Base-by-base conservation (phyloP, 2,113 vertebrate species). In the Willisornis vidua region DNA sequence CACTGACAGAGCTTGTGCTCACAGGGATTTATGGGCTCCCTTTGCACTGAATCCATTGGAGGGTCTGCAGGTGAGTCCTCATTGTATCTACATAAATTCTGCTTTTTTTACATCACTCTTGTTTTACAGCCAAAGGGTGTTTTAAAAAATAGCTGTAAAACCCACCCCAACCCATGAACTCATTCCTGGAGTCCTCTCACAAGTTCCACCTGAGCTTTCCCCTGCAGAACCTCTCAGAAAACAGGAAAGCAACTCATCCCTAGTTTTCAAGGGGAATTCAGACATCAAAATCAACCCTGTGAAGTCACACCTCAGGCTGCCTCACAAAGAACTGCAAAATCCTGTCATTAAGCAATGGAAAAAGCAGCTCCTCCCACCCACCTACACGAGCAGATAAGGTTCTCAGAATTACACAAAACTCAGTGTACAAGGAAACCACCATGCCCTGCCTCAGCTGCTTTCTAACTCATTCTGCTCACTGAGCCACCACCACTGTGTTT, bases 381-480 rank as follows among this genome's bases (percentile, higher is more conserved):
- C 93, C 89, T 82, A 74, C 55, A 37, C 0, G 41, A 15, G 63
- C 29, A 88, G 95, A 96, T 87, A 97, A 79, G 91, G 82, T 91
- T 97, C 91, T 96, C 87, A 95, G 90, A 97, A 97, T 37, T 62
- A 88, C 54, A 94, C 83, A 24, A 82, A 87, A 82, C 46, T 51
- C 80, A 72, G 89, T 23, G 66, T 79, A 82, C 41, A 81, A 93
- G 88, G 87, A 97, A 97, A 97, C 85, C 76, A 92, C 86, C 86
- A 67, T 31, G 66, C 79, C 28, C n/a, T 37, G 22, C 35, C 62
- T 87, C 85, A 63, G 67, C 54, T 80, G 73, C 81, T 90, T 94
- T 85, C 89, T 93, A 96, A 79, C 83, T 86, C 87, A 76, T n/a
- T 39, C 67, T 82, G 75, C 62, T 93, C 85, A 89, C n/a, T 90